Percentiles rank a stretch among this genome's conserved stretches.
Conservation (phyloP, 2,797 vertebrate genomes). For the Euthynnus affinis region DNA sequence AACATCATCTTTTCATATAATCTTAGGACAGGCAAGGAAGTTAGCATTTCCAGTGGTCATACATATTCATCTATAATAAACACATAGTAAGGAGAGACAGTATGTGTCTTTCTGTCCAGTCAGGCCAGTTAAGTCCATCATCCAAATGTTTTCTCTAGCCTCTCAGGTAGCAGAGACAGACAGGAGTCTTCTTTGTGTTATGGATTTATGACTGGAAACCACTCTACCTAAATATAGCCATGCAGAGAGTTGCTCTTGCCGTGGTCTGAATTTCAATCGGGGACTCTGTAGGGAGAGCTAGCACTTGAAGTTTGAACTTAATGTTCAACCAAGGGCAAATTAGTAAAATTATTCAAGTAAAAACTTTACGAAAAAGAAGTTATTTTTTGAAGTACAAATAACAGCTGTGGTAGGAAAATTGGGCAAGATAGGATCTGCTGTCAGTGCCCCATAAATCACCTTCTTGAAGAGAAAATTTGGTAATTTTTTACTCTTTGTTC, state of each 20-base stretch:
- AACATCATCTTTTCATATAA: neutral
- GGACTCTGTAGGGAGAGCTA: slow-evolving; percentile 46
- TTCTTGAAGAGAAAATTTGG: slow-evolving; percentile 7
- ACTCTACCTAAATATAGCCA: slow-evolving; percentile 72
- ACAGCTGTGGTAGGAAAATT: slow-evolving; percentile 9
- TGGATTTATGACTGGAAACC: slow-evolving; percentile 77
- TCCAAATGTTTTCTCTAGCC: slow-evolving; percentile 66
- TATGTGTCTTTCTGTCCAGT: slow-evolving; percentile 45
- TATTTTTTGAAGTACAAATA: slow-evolving; percentile 32
- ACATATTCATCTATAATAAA: slow-evolving; percentile 47
- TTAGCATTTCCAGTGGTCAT: slow-evolving; percentile 18
- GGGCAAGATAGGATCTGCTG: slow-evolving; percentile 27
- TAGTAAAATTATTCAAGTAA: neutral
- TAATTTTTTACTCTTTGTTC: slow-evolving; percentile 4
- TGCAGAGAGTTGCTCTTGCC: slow-evolving; percentile 56
- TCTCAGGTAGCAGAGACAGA: slow-evolving; percentile 72
- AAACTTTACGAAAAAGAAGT: neutral
- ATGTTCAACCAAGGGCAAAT: slow-evolving; percentile 13
- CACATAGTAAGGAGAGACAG: slow-evolving; percentile 26
- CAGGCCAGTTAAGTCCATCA: slow-evolving; percentile 40
- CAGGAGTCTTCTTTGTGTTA: slow-evolving; percentile 73
- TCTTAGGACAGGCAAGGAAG: slow-evolving; percentile 13
- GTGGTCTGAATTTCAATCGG: slow-evolving; percentile 70
- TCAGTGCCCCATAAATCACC: slow-evolving; percentile 30
- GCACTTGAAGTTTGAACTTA: slow-evolving; percentile 32